Percentiles rank a stretch among this genome's conserved stretches.
Conservation (phyloP, 64 coral and sea anemone genomes). For the Montipora foliosa region DNA sequence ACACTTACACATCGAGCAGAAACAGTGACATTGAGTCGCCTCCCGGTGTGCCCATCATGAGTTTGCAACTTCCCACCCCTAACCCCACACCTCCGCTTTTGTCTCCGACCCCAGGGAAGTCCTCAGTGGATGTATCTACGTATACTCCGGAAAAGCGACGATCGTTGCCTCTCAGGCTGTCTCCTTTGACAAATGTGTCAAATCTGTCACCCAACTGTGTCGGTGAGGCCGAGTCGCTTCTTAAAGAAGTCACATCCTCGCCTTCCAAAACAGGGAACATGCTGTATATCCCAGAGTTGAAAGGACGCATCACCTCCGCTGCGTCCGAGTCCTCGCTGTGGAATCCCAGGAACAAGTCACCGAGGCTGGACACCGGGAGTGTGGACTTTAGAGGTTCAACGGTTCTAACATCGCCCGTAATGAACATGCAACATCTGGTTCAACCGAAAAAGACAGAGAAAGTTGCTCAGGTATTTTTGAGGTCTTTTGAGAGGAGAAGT, state of each 20-base stretch:
- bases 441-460: conserved; percentile 92
- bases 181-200: conserved; percentile 71
- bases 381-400: conserved; percentile 61
- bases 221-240: conserved; percentile 18
- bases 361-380: conserved; percentile 6
- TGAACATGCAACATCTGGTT: conserved; percentile 64
- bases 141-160: conserved; percentile 20
- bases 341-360: conserved; percentile 33
- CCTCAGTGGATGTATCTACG: neutral
- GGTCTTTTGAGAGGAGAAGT: too few relatives aligned
- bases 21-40: conserved; percentile 71
- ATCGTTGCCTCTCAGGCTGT: conserved; percentile 20
- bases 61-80: conserved; percentile 74
- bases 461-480: conserved; percentile 90
- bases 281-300: conserved; percentile 45
- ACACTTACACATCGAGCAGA: conserved; percentile 40
- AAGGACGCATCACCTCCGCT: neutral
- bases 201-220: neutral
- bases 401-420: conserved; percentile 53
- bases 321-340: conserved; percentile 61
- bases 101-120: conserved; percentile 21
- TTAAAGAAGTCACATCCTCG: neutral
- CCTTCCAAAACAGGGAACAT: conserved; percentile 21
- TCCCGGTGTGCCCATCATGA: conserved; percentile 75
- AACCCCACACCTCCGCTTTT: conserved; percentile 16